Conservation (phyloP, 2,113 vertebrate species). For the Ardeotis arabs region DNA sequence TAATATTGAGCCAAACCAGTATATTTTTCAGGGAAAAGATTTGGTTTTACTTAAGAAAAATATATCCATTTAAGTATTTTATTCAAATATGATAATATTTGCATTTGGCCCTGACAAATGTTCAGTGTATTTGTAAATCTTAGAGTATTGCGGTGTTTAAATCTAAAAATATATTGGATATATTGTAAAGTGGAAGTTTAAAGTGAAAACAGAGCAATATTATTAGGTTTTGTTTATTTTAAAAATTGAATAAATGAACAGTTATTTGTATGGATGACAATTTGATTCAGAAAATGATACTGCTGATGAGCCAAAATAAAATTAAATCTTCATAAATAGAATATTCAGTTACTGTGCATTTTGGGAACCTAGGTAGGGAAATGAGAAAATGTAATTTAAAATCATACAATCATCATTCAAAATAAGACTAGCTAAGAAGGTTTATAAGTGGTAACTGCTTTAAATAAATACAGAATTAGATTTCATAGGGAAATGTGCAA, state of each 20-base stretch:
- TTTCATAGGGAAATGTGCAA: neutral
- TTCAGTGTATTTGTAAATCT: neutral
- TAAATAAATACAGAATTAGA: slow-evolving; percentile 1
- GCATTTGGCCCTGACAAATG: neutral
- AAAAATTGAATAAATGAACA: slow-evolving; percentile 25
- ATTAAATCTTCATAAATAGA: slow-evolving; percentile 42
- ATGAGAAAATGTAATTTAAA: slow-evolving; percentile 58
- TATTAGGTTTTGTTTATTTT: neutral
- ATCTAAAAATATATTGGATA: neutral
- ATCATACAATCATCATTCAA: slow-evolving; percentile 16
- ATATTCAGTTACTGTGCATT: neutral
- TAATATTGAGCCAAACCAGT: neutral
- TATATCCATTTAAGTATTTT: neutral
- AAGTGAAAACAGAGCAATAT: neutral
- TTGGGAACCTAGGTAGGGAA: neutral
- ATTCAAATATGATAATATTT: neutral
- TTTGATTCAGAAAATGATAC: slow-evolving; percentile 19
- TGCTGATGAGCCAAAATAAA: slow-evolving; percentile 45
- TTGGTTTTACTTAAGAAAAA: neutral
- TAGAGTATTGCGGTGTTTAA: neutral
- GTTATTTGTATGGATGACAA: slow-evolving; percentile 26
- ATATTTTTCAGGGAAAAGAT: neutral
- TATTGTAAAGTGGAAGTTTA: neutral
- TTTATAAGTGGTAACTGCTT: slow-evolving; percentile 40
- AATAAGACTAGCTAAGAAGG: slow-evolving; percentile 36